phyloP scores from a whole-genome alignment of 2,797 vertebrate species.

The Melanotaenia parkinsoni region DNA sequence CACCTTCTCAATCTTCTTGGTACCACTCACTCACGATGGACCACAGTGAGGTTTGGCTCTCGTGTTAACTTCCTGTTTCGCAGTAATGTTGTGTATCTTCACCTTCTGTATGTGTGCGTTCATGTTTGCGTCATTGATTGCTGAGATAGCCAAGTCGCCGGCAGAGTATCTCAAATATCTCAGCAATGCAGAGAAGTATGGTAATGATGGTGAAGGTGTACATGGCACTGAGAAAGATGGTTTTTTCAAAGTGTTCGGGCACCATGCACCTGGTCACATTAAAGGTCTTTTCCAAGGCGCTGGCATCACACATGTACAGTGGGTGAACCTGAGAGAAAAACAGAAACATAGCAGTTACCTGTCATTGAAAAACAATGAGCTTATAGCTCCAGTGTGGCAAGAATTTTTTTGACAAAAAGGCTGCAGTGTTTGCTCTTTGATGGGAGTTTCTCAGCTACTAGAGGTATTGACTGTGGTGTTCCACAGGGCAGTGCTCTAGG shows the following conservation, averaged over 20 bases:
- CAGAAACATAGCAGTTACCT: constrained; percentile 39
- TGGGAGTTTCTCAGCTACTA: too few relatives aligned
- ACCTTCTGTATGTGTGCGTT: background rate
- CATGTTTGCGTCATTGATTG: constrained; percentile 73
- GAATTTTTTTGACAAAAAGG: too few relatives aligned
- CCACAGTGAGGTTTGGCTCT: constrained; percentile 43
- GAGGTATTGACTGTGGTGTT: too few relatives aligned
- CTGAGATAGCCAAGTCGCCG: constrained; percentile 85
- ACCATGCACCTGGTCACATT: constrained; percentile 88
- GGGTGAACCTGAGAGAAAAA: constrained; percentile 85
- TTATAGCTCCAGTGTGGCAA: too few relatives aligned
- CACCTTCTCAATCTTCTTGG: constrained; percentile 32
- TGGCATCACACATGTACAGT: constrained; percentile 86
- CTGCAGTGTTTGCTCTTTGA: too few relatives aligned
- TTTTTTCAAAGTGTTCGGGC: constrained; percentile 93
- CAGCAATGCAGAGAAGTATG: constrained; percentile 85
- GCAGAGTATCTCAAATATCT: constrained; percentile 90
- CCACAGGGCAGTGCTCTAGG: too few relatives aligned
- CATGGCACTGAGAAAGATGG: constrained; percentile 92
- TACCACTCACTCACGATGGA: constrained; percentile 39
- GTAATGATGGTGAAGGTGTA: constrained; percentile 92
- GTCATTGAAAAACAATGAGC: too few relatives aligned
- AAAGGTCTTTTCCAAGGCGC: constrained; percentile 82
- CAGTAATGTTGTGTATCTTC: constrained; percentile 18
- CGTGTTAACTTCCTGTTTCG: constrained; percentile 30